These are phyloP conservation scores for Oxyscelio sp. DNA, from an alignment of 2,888 invertebrate species.

Conservation along the genomic window DNA sequence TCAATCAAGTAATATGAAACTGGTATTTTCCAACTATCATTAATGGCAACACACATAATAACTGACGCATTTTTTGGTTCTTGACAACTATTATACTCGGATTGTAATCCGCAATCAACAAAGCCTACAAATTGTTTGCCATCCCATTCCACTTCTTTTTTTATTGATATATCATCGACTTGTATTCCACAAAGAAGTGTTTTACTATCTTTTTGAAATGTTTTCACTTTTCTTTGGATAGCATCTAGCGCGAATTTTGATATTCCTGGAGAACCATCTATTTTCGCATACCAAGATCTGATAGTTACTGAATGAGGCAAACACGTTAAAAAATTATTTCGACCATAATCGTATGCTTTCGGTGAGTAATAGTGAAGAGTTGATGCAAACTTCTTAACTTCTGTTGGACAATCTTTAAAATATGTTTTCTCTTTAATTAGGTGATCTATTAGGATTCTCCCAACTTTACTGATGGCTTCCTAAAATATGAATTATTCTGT, in stretches of 20 bases:
- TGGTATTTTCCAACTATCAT: no score
- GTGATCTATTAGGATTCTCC: no score
- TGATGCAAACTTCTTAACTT: background rate
- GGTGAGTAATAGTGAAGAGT: slow-evolving; percentile 54
- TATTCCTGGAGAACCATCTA: slow-evolving; percentile 51
- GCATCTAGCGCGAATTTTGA: slow-evolving; percentile 7
- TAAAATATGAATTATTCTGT: no score
- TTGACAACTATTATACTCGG: no score
- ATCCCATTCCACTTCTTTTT: slow-evolving; percentile 19
- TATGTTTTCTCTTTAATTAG: no score
- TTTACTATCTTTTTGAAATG: slow-evolving; percentile 24
- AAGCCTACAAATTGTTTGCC: no score
- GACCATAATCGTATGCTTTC: slow-evolving; percentile 45
- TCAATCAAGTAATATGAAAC: no score
- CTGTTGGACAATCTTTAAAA: background rate
- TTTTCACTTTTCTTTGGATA: slow-evolving; percentile 1
- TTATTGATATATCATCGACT: slow-evolving; percentile 62
- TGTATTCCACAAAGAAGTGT: slow-evolving; percentile 36
- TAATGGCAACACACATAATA: no score
- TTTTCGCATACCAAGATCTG: slow-evolving; percentile 35
- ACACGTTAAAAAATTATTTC: slow-evolving; percentile 30
- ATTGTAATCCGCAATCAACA: no score
- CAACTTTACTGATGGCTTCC: no score
- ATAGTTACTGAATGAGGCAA: slow-evolving; percentile 49
- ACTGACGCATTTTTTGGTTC: no score